These are phyloP conservation scores for Tenualosa thibaudeaui DNA, from an alignment of 2,797 vertebrate genomes.

Conservation along the genomic window DNA sequence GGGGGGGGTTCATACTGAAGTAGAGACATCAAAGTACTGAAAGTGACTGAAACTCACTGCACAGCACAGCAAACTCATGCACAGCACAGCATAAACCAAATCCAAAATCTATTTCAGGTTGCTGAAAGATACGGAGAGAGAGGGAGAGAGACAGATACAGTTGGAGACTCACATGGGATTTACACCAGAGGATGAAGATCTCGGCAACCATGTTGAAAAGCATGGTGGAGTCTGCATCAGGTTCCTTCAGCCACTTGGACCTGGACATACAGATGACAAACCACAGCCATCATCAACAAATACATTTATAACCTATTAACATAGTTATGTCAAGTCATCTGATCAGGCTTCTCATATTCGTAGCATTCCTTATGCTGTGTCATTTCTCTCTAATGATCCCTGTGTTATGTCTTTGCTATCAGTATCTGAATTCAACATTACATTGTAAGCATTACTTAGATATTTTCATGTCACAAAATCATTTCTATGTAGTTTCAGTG, in stretches of 20 bases:
- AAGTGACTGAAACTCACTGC: neutral
- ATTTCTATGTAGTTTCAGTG: neutral
- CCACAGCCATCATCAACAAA: too few relatives aligned
- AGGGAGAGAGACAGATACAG: neutral
- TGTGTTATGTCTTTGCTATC: too few relatives aligned
- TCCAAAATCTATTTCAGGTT: neutral
- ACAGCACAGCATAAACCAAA: neutral
- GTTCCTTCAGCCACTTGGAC: constrained; percentile 93
- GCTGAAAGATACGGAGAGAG: neutral
- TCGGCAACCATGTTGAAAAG: constrained; percentile 98
- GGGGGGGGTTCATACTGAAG: too few relatives aligned
- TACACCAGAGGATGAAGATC: constrained; percentile 98
- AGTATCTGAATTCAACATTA: too few relatives aligned
- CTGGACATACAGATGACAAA: constrained; percentile 60
- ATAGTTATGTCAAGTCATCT: neutral
- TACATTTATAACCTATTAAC: neutral
- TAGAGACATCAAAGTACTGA: neutral
- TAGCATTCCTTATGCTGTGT: neutral
- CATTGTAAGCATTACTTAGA: neutral
- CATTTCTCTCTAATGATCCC: neutral
- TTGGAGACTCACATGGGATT: constrained; percentile 86
- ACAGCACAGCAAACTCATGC: neutral
- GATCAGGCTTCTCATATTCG: neutral
- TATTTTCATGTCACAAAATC: neutral
- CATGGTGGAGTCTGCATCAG: constrained; percentile 86